Base-by-base conservation (phyloP, 2,113 vertebrate species). In the Procapra przewalskii region DNA sequence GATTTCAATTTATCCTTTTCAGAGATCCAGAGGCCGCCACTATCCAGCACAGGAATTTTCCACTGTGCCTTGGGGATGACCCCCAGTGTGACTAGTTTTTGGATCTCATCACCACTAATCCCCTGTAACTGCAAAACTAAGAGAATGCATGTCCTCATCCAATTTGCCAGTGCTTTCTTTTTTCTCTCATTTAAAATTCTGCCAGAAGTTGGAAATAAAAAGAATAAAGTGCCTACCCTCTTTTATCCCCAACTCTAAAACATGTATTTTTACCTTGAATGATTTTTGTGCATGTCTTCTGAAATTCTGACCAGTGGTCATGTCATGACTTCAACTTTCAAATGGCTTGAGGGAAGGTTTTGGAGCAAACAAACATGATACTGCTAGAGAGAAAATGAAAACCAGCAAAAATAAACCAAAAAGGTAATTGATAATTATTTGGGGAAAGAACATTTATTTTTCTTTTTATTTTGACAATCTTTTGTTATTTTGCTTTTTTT, bases 61-160 rank as follows among this genome's bases (percentile, higher is more conserved):
- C 86, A 81, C 43, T 27, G 29, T 71, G 60, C 82, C 96, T 84
- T 86, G 50, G 67, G 81, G 80, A 71, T 80, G 85, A 88, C 45
- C 43, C 48, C 52, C 54, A 64, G n/a, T 55, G 67, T 88, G 92
- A 95, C 64, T 21, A 55, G 85, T 59, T 90, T 93, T 97, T 83
- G 89, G 57, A 94, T 97, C 89, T 95, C 71, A 80, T 96, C 83
- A 89, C n/a, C 43, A 52, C 86, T 96, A 55, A 95, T 83, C 60
- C 88, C 81, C 55, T 84, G 43, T 67, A 97, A 96, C 59, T 50
- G 3, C 95, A 97, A 80, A 91, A 52, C 60, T 87, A 94, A 88
- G 48, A 60, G 91, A 92, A 94, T 50, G 89, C 54, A 90, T 29
- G 75, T 93, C 81, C 88, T 92, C 91, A 60, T 93, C 82, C 93